phyloP scores from a whole-genome alignment of 1,140 invertebrate genomes.

The Stratiolaelaps scimitus region DNA sequence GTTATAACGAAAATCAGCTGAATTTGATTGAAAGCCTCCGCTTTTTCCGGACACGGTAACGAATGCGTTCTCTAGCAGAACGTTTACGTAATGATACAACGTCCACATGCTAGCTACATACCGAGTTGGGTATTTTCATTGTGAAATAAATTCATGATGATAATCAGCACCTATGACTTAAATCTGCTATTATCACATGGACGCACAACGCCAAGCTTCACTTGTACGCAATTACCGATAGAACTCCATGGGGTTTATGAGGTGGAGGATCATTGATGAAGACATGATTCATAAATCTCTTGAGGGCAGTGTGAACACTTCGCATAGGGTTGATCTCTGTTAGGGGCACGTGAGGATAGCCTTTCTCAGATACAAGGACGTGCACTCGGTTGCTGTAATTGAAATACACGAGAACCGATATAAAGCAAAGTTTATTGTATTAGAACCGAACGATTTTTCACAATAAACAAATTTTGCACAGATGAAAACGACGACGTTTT shows the following conservation, averaged over 20 bases:
- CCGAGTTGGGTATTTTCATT: no score
- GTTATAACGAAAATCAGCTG: not conserved
- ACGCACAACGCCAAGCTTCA: no score
- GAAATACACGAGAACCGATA: conserved; percentile 29
- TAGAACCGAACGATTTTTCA: no score
- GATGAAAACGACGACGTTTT: no score
- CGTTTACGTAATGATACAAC: no score
- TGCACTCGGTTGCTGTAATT: conserved; percentile 58
- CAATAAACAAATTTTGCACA: no score
- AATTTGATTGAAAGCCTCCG: not conserved
- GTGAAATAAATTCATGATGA: no score
- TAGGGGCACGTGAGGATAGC: conserved; percentile 62
- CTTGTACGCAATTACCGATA: conserved; percentile 31
- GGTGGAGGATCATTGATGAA: conserved; percentile 71
- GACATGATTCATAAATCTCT: conserved; percentile 68
- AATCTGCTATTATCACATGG: no score
- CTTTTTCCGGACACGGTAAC: no score
- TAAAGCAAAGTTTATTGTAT: conserved; percentile 27
- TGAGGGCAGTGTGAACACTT: conserved; percentile 69
- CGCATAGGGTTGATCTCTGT: conserved; percentile 74
- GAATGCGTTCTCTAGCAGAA: conserved; percentile 27
- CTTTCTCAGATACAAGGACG: conserved; percentile 68
- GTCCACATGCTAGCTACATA: no score
- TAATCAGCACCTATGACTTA: no score
- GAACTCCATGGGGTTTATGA: conserved; percentile 59